phyloP scores from a whole-genome alignment of 64 coral and sea anemone species.

The Catalaphyllia jardinei region DNA sequence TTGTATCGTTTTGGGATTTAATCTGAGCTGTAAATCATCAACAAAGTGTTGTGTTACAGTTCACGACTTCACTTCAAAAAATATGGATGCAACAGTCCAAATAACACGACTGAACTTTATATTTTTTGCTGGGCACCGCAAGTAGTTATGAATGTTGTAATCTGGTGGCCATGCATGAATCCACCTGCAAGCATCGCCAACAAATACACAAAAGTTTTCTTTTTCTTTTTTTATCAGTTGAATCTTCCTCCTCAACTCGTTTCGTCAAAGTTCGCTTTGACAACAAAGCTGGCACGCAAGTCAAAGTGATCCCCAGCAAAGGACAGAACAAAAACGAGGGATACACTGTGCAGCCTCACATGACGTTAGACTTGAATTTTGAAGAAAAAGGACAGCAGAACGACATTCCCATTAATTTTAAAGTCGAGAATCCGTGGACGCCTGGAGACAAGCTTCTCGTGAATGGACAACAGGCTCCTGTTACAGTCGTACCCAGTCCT shows the following conservation, averaged over 20 bases:
- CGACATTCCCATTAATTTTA: conserved; percentile 89
- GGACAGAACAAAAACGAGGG: conserved; percentile 88
- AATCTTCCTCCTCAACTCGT: conserved; percentile 75
- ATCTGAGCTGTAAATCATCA: too few species aligned
- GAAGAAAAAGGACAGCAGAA: conserved; percentile 91
- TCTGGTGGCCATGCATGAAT: too few species aligned
- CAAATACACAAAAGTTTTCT: not conserved
- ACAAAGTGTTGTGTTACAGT: too few species aligned
- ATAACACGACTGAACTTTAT: too few species aligned
- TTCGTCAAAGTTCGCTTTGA: conserved; percentile 96
- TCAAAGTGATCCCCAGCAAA: conserved; percentile 93
- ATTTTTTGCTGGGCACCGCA: too few species aligned
- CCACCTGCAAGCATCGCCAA: too few species aligned
- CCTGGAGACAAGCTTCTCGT: conserved; percentile 74
- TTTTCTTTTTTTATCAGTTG: conserved; percentile 33
- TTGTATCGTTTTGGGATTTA: too few species aligned
- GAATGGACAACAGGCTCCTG: conserved; percentile 62
- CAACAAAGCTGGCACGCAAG: conserved; percentile 80
- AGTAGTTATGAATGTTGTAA: too few species aligned
- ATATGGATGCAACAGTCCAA: too few species aligned
- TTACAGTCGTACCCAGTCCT: conserved; percentile 77
- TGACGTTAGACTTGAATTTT: conserved; percentile 90
- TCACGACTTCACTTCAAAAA: too few species aligned
- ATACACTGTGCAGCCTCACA: conserved; percentile 90
- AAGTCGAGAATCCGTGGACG: conserved; percentile 69